Evolutionary conservation across 1,140 invertebrate species (phyloP).

Genomic region (Melanaphis sacchari): DNA sequence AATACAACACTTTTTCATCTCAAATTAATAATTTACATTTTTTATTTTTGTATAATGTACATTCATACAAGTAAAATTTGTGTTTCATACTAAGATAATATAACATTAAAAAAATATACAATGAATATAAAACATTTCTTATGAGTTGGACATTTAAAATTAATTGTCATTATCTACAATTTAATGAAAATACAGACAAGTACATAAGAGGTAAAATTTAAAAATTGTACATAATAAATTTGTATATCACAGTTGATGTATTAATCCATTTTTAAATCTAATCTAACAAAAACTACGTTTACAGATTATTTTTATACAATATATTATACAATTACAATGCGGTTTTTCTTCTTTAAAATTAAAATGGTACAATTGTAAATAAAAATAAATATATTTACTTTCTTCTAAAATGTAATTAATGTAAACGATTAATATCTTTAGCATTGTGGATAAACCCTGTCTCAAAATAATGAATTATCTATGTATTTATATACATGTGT

Average conservation of each 20-base stretch:
- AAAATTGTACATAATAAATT: slow-evolving; percentile 20
- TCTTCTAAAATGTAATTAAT: background rate
- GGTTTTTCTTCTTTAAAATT: background rate
- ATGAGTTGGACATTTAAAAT: background rate
- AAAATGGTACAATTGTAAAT: background rate
- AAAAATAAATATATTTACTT: slow-evolving; percentile 4
- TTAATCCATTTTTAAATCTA: background rate
- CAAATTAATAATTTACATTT: background rate
- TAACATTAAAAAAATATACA: background rate
- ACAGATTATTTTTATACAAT: background rate
- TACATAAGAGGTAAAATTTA: background rate
- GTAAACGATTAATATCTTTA: background rate
- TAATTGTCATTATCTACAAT: background rate
- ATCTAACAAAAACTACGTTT: background rate
- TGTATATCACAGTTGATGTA: background rate
- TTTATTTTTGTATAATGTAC: background rate
- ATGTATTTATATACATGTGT: background rate
- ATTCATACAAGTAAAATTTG: background rate
- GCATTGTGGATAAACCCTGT: slow-evolving; percentile 10
- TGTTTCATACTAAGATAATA: background rate
- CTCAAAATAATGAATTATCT: background rate
- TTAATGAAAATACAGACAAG: background rate
- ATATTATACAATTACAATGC: too few relatives aligned
- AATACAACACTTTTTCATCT: too few relatives aligned
- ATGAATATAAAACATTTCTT: background rate